phyloP scores from a whole-genome alignment of 2,113 vertebrate genomes.

The Petromus typicus region DNA sequence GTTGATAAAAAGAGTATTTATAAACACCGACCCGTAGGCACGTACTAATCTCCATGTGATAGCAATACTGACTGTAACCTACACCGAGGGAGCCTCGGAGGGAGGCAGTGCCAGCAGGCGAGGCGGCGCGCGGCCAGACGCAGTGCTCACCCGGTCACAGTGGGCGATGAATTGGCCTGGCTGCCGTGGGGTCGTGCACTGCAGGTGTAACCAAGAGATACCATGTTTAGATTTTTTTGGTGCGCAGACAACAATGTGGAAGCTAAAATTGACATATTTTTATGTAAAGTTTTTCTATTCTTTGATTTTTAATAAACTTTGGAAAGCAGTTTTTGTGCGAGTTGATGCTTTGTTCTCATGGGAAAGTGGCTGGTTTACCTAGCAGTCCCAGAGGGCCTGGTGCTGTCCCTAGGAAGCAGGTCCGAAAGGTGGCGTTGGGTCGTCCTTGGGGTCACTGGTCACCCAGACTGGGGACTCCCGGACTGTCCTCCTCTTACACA shows the following conservation, averaged over 20 bases:
- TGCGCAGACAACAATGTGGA: slow-evolving; percentile 88
- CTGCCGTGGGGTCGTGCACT: slow-evolving; percentile 85
- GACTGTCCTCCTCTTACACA: too few species aligned
- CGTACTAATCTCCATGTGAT: slow-evolving; percentile 85
- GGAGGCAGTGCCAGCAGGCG: slow-evolving; percentile 74
- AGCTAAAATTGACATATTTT: slow-evolving; percentile 95
- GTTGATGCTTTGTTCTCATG: background rate
- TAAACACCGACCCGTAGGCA: slow-evolving; percentile 86
- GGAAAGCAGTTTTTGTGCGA: slow-evolving; percentile 83
- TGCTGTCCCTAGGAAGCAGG: too few species aligned
- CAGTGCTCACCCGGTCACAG: slow-evolving; percentile 78
- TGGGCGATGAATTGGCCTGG: slow-evolving; percentile 87
- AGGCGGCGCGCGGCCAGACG: slow-evolving; percentile 72
- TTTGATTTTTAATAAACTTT: slow-evolving; percentile 99
- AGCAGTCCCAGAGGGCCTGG: background rate
- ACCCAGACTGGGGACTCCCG: too few species aligned
- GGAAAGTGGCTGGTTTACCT: background rate
- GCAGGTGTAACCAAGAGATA: slow-evolving; percentile 85
- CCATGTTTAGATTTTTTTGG: slow-evolving; percentile 88
- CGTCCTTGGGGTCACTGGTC: background rate
- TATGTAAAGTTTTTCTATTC: slow-evolving; percentile 99
- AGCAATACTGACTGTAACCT: slow-evolving; percentile 87
- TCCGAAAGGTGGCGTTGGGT: background rate
- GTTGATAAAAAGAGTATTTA: slow-evolving; percentile 86
- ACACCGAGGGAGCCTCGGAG: slow-evolving; percentile 70